These are phyloP conservation scores for Drosophila trapezifrons DNA, from an alignment of 1,140 invertebrate genomes.

Conservation along the genomic window DNA sequence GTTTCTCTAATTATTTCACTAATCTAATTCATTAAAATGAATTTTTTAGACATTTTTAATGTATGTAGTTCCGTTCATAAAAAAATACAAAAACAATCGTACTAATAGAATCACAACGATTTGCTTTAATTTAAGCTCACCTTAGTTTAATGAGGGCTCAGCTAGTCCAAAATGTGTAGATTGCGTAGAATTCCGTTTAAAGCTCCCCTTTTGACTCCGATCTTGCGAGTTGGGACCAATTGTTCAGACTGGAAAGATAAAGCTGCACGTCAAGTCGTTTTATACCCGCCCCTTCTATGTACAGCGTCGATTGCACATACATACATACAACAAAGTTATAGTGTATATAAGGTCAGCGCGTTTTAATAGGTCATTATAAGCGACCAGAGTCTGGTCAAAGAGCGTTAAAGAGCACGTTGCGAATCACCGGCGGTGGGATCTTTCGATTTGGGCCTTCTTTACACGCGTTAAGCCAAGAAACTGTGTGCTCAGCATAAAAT, in stretches of 20 bases:
- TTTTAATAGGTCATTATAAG: slow-evolving; percentile 57
- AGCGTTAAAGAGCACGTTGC: slow-evolving; percentile 40
- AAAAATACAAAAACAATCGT: slow-evolving; percentile 4
- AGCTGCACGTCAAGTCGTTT: slow-evolving; percentile 63
- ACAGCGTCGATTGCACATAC: slow-evolving; percentile 24
- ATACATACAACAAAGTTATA: slow-evolving; percentile 32
- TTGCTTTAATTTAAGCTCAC: slow-evolving; percentile 42
- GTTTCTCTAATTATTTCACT: no score
- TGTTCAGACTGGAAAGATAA: slow-evolving; percentile 70
- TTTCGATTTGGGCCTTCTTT: slow-evolving; percentile 18
- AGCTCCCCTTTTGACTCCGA: slow-evolving; percentile 12
- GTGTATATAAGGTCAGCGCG: slow-evolving; percentile 38
- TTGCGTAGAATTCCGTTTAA: slow-evolving; percentile 14
- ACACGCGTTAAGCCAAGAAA: slow-evolving; percentile 32
- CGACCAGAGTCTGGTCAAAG: slow-evolving; percentile 29
- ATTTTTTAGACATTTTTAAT: not conserved
- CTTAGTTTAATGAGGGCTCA: slow-evolving; percentile 15
- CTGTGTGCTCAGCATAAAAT: slow-evolving; percentile 14
- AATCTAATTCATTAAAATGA: not conserved
- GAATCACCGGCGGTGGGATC: slow-evolving; percentile 15
- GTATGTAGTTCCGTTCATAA: not conserved
- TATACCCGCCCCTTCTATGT: slow-evolving; percentile 53
- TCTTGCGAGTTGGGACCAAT: slow-evolving; percentile 43
- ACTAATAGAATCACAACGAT: not conserved
- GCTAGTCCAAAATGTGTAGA: slow-evolving; percentile 39